Percentiles rank a stretch among this genome's conserved stretches.
These are phyloP conservation scores for Urocolius indicus DNA, from an alignment of 2,113 vertebrate species.

Conservation along the genomic window DNA sequence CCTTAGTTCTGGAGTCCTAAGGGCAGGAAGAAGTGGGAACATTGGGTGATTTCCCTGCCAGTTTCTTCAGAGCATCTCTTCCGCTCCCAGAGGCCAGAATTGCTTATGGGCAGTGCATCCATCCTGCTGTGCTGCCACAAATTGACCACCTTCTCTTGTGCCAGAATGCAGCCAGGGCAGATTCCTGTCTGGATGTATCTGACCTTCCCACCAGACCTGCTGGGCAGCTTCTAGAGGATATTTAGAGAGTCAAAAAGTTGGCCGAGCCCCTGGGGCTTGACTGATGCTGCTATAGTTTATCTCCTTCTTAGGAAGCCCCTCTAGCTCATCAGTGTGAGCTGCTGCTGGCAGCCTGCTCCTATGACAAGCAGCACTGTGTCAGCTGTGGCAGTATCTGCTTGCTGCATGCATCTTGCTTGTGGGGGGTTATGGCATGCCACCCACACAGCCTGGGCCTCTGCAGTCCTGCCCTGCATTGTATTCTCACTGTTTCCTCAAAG, in stretches of 20 bases:
- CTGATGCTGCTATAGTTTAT: not conserved
- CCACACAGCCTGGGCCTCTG: not conserved
- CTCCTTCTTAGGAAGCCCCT: not conserved
- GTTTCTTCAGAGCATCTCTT: not conserved
- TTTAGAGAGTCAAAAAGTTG: not conserved
- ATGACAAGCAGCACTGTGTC: not conserved
- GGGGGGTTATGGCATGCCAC: not conserved
- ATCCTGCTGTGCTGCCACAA: not conserved
- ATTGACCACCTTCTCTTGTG: not conserved
- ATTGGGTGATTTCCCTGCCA: not conserved
- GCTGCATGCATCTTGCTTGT: not conserved
- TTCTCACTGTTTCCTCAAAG: not conserved
- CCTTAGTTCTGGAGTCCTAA: not conserved
- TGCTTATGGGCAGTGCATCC: not conserved
- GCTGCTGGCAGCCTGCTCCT: not conserved
- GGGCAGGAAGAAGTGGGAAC: not conserved
- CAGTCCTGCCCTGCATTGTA: not conserved
- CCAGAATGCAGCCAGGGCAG: constrained; percentile 45
- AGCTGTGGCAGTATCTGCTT: constrained; percentile 33
- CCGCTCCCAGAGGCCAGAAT: not conserved
- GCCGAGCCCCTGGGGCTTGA: not conserved
- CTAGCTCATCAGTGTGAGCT: not conserved
- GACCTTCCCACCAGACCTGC: constrained; percentile 46
- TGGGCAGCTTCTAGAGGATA: constrained; percentile 13
- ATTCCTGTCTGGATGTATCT: constrained; percentile 29